phyloP scores from a whole-genome alignment of 1,140 invertebrate species.

The Choristoneura fumiferana region DNA sequence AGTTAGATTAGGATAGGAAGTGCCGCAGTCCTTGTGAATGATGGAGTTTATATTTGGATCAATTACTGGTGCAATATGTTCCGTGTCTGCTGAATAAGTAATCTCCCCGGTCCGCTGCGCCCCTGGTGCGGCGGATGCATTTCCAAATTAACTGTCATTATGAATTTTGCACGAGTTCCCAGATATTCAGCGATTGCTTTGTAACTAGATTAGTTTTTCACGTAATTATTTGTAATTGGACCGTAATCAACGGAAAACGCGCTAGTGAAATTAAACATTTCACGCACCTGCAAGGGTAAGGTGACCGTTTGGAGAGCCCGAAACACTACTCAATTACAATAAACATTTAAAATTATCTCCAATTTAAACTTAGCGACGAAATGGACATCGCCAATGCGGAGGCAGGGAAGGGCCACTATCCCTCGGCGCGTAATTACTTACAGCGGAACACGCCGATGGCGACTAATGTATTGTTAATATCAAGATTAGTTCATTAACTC shows the following conservation, averaged over 20 bases:
- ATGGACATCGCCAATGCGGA: conserved; percentile 2
- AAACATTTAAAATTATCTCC: conserved; percentile 24
- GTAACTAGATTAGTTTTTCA: conserved; percentile 58
- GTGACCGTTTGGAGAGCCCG: background rate
- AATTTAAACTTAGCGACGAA: conserved; percentile 26
- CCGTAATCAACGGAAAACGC: background rate
- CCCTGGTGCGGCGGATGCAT: conserved; percentile 37
- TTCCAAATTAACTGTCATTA: conserved; percentile 63
- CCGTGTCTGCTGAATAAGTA: conserved; percentile 50
- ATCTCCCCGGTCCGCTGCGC: conserved; percentile 21
- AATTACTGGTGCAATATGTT: conserved; percentile 48
- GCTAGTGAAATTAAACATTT: too few relatives aligned
- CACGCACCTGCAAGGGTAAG: too few relatives aligned
- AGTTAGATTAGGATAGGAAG: background rate
- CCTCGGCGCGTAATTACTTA: conserved; percentile 40
- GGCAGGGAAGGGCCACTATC: conserved; percentile 21
- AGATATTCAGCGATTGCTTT: conserved; percentile 48
- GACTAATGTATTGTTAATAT: conserved; percentile 71
- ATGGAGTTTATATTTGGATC: conserved; percentile 32
- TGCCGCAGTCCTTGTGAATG: background rate
- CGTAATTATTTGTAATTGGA: conserved; percentile 28
- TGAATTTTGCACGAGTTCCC: conserved; percentile 41
- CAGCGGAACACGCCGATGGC: conserved; percentile 44
- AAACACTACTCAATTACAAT: conserved; percentile 18
- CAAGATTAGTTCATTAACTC: conserved; percentile 71